Evolutionary conservation across 2,113 vertebrate genomes (phyloP), one percentile per base, ranked within the genome.

Genomic region (Bos indicus): DNA sequence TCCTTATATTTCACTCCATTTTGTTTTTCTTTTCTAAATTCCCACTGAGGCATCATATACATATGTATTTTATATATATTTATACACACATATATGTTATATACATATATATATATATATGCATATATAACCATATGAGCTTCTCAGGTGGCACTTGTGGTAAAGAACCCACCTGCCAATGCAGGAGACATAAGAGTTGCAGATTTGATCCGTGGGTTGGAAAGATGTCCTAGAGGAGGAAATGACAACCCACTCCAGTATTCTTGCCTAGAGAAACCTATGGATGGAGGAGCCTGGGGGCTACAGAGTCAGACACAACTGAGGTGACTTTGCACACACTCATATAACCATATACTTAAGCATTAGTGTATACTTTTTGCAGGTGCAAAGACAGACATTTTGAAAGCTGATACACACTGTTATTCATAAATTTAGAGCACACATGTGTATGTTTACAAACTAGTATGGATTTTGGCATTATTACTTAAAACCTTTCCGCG

Each of bases 1-100:
- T 91, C 56, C 82, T 78, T 30, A n/a, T 87, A 87, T 81, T 90
- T 93, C 40, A 91, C 36, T 91, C 6, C 15, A 14, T 91, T 85
- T 88, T 81, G 30, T 16, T 95, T 64, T 96, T 77, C 54, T 94
- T 71, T 88, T 59, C 28, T 71, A 28, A 88, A 52, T 97, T 97
- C 54, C 88, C 21, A 33, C 23, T 74, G 40, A 84, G n/a, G 30
- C 48, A 93, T 80, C 64, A 62, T 30, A 11, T 78, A 11, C 19
- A 71, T 36, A 36, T 71, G 64, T 36, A 71, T 71, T 71, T 36
- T 71, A 23, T 36, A 36, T 36, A 71, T 23, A 71, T 71, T 71
- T 71, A 71, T 12, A 36, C 67, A 40, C 10, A 71, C 67, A 25
- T 40, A 71, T 71, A 74, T 6, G 10, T 74, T 74, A 62, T 40